Percentiles rank a stretch among this genome's conserved stretches.
These are phyloP conservation scores for Xestobium rufovillosum DNA, from an alignment of 2,888 invertebrate species.

Conservation along the genomic window DNA sequence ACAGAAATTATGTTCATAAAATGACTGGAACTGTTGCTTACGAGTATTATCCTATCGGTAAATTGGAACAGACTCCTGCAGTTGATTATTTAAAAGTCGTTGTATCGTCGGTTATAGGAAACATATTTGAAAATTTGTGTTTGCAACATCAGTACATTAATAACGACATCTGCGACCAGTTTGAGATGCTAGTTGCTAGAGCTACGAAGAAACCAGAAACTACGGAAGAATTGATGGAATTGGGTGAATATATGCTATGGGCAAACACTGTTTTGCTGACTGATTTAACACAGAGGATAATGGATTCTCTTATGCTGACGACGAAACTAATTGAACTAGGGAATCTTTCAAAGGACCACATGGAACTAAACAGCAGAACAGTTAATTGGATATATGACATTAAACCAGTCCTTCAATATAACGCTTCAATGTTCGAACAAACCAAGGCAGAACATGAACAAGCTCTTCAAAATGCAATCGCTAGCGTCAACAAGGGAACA, in stretches of 20 bases:
- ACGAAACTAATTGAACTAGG: constrained; percentile 70
- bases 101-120: constrained; percentile 51
- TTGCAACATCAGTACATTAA: constrained; percentile 59
- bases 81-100: constrained; percentile 54
- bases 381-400: constrained; percentile 79
- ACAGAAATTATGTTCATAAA: constrained; percentile 52
- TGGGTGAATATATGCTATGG: constrained; percentile 68
- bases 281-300: constrained; percentile 61
- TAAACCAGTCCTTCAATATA: constrained; percentile 72
- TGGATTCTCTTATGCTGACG: constrained; percentile 57
- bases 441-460: constrained; percentile 83
- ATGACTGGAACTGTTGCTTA: constrained; percentile 56
- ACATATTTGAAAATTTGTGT: constrained; percentile 57
- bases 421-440: constrained; percentile 71
- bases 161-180: constrained; percentile 60
- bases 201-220: constrained; percentile 68
- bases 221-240: constrained; percentile 74
- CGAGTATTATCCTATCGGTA: constrained; percentile 61
- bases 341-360: constrained; percentile 64
- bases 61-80: constrained; percentile 56
- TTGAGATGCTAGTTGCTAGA: constrained; percentile 59
- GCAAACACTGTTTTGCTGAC: constrained; percentile 67
- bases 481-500: constrained; percentile 55
- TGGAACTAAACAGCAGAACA: constrained; percentile 71
- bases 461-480: constrained; percentile 59